phyloP scores from a whole-genome alignment of 2,113 vertebrate species.

The Eubucco bourcierii region DNA sequence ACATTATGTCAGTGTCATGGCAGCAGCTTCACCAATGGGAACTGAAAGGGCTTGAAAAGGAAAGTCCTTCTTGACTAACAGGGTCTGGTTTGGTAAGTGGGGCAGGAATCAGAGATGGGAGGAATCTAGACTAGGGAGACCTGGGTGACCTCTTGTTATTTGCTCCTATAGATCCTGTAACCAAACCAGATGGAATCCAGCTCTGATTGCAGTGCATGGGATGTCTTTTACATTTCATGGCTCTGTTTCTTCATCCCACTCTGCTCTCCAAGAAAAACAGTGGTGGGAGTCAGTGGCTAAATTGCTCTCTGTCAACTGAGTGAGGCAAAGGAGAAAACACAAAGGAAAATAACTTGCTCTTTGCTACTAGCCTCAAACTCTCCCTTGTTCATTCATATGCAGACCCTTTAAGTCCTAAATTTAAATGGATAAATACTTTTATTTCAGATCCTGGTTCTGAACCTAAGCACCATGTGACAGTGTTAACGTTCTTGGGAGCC shows the following conservation, averaged over 20 bases:
- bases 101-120: neutral
- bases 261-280: constrained; percentile 32
- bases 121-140: neutral
- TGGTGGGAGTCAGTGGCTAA: neutral
- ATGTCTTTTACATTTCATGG: neutral
- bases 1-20: neutral
- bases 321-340: constrained; percentile 7
- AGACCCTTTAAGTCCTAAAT: neutral
- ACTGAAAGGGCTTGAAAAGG: neutral
- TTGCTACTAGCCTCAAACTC: neutral
- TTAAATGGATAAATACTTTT: neutral
- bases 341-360: neutral
- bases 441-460: neutral
- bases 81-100: neutral
- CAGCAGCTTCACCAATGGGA: constrained; percentile 1
- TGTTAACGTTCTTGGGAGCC: neutral
- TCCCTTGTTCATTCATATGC: neutral
- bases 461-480: neutral
- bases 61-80: neutral
- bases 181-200: neutral
- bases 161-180: neutral
- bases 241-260: constrained; percentile 15
- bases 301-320: neutral
- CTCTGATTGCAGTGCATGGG: neutral
- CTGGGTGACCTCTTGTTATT: neutral